Percentiles rank a stretch among this genome's conserved stretches.
Evolutionary conservation across 2,888 invertebrate genomes (phyloP).

Genomic region (Plagiodera versicolora): DNA sequence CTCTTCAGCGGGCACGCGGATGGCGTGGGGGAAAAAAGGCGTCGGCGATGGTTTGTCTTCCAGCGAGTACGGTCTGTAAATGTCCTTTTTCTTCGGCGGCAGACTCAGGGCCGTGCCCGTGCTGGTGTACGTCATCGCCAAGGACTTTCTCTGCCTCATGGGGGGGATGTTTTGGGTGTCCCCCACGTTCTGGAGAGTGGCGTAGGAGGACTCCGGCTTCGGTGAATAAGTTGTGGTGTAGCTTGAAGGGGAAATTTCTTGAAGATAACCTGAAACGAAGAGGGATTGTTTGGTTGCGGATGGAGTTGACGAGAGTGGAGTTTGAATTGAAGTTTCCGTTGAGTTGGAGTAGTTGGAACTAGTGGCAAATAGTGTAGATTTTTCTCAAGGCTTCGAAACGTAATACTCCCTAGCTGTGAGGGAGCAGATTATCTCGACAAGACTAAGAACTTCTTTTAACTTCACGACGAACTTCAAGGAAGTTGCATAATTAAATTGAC

Average conservation of each 20-base stretch:
- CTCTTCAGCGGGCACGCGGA: constrained; percentile 72
- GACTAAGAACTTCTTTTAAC: constrained; percentile 9
- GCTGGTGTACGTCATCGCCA: constrained; percentile 83
- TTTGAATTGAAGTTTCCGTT: background rate
- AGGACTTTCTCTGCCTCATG: constrained; percentile 65
- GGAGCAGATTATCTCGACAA: constrained; percentile 17
- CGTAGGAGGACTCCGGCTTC: constrained; percentile 62
- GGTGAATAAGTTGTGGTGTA: constrained; percentile 78
- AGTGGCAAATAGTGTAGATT: constrained; percentile 15
- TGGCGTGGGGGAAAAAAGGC: constrained; percentile 54
- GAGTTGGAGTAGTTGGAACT: constrained; percentile 13
- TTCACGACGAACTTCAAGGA: constrained; percentile 18
- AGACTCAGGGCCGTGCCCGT: constrained; percentile 80
- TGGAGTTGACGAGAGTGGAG: background rate
- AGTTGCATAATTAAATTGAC: constrained; percentile 22
- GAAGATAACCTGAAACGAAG: constrained; percentile 70
- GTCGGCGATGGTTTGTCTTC: constrained; percentile 65
- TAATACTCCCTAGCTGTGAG: no score
- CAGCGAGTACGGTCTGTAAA: constrained; percentile 84
- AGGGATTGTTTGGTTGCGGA: background rate
- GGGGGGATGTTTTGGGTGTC: constrained; percentile 52
- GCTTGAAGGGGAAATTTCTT: constrained; percentile 75
- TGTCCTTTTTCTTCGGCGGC: constrained; percentile 89
- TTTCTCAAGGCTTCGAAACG: no score
- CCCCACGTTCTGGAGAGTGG: constrained; percentile 59